Evolutionary conservation across 2,888 invertebrate species (phyloP).

Genomic region (Heliothis peltigera): DNA sequence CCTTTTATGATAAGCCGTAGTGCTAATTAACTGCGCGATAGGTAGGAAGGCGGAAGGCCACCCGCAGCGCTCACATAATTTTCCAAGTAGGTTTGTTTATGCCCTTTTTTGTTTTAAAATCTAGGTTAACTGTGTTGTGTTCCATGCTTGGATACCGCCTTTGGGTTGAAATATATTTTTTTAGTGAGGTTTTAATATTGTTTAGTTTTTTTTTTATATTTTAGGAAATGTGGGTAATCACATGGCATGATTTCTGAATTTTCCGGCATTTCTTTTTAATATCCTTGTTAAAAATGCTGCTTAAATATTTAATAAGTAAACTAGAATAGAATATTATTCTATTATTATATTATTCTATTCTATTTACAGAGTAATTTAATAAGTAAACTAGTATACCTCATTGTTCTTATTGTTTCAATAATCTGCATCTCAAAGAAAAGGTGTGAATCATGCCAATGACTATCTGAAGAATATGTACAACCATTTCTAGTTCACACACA

Average conservation of each 20-base stretch:
- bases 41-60: constrained; percentile 83
- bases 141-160: constrained; percentile 7
- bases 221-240: too few relatives aligned
- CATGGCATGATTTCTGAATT: too few relatives aligned
- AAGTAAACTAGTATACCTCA: background rate
- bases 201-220: background rate
- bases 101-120: constrained; percentile 39
- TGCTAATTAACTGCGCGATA: constrained; percentile 79
- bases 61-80: constrained; percentile 67
- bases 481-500: constrained; percentile 18
- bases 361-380: background rate
- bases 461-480: constrained; percentile 1
- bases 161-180: background rate
- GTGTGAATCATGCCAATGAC: constrained; percentile 27
- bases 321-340: background rate
- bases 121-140: constrained; percentile 29
- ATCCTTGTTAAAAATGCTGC: too few relatives aligned
- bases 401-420: constrained; percentile 13
- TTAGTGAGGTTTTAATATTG: background rate
- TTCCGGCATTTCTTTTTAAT: too few relatives aligned
- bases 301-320: background rate
- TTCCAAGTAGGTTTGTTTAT: constrained; percentile 64
- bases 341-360: too few relatives aligned
- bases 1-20: constrained; percentile 81
- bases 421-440: constrained; percentile 24